Percentiles rank a stretch among this genome's conserved stretches.
phyloP scores from a whole-genome alignment of 2,888 invertebrate genomes.

The Eupithecia inturbata region DNA sequence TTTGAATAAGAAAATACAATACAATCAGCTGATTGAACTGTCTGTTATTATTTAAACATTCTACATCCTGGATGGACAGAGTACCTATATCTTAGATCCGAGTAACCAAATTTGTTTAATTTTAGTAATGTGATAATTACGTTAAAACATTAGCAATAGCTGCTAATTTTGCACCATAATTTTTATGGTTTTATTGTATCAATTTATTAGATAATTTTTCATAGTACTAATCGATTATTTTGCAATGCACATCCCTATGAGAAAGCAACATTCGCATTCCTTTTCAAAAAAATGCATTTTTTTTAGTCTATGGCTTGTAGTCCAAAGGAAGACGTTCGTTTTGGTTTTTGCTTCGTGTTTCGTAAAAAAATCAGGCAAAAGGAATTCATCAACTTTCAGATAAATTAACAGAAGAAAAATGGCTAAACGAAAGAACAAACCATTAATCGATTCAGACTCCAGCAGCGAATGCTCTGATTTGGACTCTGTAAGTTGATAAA shows the following conservation, averaged over 20 bases:
- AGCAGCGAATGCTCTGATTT: constrained; percentile 93
- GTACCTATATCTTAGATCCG: no score
- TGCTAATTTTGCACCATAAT: no score
- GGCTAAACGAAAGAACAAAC: constrained; percentile 94
- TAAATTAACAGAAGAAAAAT: constrained; percentile 73
- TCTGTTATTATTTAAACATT: no score
- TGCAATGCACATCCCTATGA: background rate
- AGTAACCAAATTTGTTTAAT: no score
- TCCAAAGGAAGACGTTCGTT: constrained; percentile 9
- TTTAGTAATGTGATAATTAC: no score
- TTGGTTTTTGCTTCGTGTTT: constrained; percentile 17
- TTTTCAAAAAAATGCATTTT: background rate
- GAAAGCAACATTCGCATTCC: constrained; percentile 3
- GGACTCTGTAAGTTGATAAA: constrained; percentile 88
- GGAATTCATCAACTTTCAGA: constrained; percentile 53
- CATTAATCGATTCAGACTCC: constrained; percentile 92
- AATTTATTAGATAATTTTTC: no score
- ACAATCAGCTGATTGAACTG: no score
- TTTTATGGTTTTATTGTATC: no score
- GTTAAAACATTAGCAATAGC: no score
- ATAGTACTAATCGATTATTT: background rate
- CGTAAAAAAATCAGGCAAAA: constrained; percentile 49
- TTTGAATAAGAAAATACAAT: no score
- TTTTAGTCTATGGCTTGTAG: constrained; percentile 46
- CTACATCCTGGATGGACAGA: no score